These are phyloP conservation scores for Seriola rivoliana DNA, from an alignment of 2,113 vertebrate species.

Conservation along the genomic window DNA sequence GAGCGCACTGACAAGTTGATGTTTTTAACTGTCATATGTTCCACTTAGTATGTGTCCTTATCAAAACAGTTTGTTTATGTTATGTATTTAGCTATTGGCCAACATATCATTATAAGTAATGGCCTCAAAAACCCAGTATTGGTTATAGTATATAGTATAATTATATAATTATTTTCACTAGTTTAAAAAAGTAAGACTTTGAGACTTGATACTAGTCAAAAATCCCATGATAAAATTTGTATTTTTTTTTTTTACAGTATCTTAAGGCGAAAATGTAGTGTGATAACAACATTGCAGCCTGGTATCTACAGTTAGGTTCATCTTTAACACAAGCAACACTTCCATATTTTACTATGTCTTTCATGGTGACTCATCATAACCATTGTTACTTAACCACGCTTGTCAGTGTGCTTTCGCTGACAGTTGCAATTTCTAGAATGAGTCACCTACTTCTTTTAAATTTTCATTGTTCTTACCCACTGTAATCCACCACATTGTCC, in stretches of 20 bases:
- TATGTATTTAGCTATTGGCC: background rate
- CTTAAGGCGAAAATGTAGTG: conserved; percentile 4
- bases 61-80: background rate
- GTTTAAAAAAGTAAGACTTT: conserved; percentile 32
- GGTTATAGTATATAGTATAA: background rate
- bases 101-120: background rate
- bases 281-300: background rate
- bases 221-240: background rate
- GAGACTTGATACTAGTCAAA: conserved; percentile 2
- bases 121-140: background rate
- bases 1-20: background rate
- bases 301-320: conserved; percentile 11
- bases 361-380: conserved; percentile 48
- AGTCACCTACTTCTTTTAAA: conserved; percentile 41
- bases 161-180: conserved; percentile 10
- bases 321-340: conserved; percentile 39
- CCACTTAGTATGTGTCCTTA: background rate
- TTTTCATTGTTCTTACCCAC: conserved; percentile 31
- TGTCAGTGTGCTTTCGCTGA: conserved; percentile 27
- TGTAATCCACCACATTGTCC: conserved; percentile 56
- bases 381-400: conserved; percentile 12
- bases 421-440: conserved; percentile 31
- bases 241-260: background rate
- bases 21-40: background rate
- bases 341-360: conserved; percentile 41